Percentiles rank a stretch among this genome's conserved stretches.
Conservation (phyloP, 2,113 vertebrate genomes). For the Anser brachyrhynchus region DNA sequence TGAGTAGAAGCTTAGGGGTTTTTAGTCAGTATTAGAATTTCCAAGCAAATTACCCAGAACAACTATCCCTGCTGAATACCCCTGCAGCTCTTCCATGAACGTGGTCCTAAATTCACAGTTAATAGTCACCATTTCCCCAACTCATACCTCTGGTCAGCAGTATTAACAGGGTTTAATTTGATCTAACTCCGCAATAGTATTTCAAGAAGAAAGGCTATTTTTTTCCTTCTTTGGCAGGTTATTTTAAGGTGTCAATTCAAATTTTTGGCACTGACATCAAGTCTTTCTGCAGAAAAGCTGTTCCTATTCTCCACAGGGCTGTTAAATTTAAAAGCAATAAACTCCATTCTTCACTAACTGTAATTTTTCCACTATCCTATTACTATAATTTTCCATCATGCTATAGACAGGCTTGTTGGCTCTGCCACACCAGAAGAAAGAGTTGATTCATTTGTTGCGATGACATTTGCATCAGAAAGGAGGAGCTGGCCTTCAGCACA, state of each 20-base stretch:
- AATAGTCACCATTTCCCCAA: background rate
- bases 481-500: background rate
- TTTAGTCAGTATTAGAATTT: background rate
- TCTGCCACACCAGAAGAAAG: background rate
- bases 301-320: background rate
- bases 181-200: background rate
- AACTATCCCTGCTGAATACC: background rate
- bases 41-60: background rate
- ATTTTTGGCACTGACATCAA: background rate
- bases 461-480: background rate
- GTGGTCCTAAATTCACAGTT: background rate
- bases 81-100: background rate
- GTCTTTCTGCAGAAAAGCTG: background rate
- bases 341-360: background rate
- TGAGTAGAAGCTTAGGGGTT: background rate
- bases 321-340: background rate
- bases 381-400: background rate
- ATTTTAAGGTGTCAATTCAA: slow-evolving; percentile 37
- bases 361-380: background rate
- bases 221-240: background rate
- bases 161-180: background rate
- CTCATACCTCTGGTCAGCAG: background rate
- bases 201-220: background rate
- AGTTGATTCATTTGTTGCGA: background rate
- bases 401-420: background rate